These are phyloP conservation scores for Pteronotus mesoamericanus DNA, from an alignment of 2,797 vertebrate genomes.

Conservation along the genomic window DNA sequence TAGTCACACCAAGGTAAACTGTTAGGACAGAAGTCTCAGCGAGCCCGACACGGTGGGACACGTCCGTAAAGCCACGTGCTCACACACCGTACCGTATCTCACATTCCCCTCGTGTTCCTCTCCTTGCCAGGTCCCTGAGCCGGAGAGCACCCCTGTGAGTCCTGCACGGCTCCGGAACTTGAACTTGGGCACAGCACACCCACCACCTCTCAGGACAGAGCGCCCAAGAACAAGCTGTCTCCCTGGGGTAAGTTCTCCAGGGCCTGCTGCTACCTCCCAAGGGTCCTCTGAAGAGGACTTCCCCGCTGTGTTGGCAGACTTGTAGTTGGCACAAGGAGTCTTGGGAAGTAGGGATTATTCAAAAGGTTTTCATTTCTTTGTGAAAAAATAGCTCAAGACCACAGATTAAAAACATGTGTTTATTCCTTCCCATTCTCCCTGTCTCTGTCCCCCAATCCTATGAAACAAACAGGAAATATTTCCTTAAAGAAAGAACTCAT, in stretches of 20 bases:
- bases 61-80: neutral
- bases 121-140: neutral
- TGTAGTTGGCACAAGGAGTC: neutral
- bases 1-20: neutral
- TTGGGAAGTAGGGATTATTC: neutral
- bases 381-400: neutral
- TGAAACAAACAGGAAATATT: neutral
- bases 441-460: neutral
- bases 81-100: rapidly evolving
- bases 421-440: neutral
- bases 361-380: neutral
- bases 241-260: neutral
- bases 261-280: neutral
- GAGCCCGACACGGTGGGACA: neutral
- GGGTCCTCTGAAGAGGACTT: neutral
- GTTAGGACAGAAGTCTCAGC: neutral
- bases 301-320: rapidly evolving
- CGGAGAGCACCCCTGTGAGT: neutral
- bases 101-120: rapidly evolving
- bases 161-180: neutral
- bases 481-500: neutral
- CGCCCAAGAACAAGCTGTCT: neutral
- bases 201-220: neutral
- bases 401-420: neutral
- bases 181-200: neutral